phyloP scores from a whole-genome alignment of 2,888 invertebrate genomes.

The Harpalus rufipes region DNA sequence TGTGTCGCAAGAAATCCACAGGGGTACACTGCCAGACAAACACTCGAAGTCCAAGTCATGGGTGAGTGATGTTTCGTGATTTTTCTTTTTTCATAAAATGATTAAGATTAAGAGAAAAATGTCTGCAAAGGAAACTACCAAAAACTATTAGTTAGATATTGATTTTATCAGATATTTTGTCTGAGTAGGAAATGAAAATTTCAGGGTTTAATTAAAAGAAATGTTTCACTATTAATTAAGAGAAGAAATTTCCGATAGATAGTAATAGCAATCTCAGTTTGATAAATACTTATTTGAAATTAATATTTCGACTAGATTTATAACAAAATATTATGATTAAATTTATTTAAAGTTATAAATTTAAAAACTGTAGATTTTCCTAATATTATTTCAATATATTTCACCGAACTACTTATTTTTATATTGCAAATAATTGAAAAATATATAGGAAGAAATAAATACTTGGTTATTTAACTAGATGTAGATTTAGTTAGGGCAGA shows the following conservation, averaged over 20 bases:
- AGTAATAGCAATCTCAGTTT: no score
- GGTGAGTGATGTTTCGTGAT: constrained; percentile 85
- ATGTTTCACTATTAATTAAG: no score
- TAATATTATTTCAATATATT: no score
- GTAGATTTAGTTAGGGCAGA: not conserved
- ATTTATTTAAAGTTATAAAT: not conserved
- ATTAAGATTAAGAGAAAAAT: constrained; percentile 7
- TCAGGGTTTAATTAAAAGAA: no score
- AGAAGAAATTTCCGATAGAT: no score
- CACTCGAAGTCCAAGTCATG: constrained; percentile 96
- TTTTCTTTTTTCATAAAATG: constrained; percentile 43
- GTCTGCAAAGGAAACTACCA: not conserved
- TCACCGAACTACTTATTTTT: no score
- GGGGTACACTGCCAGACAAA: constrained; percentile 92
- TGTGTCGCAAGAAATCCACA: constrained; percentile 96
- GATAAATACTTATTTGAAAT: no score
- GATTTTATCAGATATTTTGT: no score
- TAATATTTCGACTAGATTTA: no score
- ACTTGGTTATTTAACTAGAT: not conserved
- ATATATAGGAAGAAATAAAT: not conserved
- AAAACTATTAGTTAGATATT: not conserved
- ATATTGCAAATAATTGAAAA: not conserved
- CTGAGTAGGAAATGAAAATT: no score
- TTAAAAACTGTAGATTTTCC: no score
- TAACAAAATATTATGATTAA: no score